Evolutionary conservation across 2,797 vertebrate genomes (phyloP), one percentile per base, ranked within the genome.

Genomic region (Cephalopachus bancanus): DNA sequence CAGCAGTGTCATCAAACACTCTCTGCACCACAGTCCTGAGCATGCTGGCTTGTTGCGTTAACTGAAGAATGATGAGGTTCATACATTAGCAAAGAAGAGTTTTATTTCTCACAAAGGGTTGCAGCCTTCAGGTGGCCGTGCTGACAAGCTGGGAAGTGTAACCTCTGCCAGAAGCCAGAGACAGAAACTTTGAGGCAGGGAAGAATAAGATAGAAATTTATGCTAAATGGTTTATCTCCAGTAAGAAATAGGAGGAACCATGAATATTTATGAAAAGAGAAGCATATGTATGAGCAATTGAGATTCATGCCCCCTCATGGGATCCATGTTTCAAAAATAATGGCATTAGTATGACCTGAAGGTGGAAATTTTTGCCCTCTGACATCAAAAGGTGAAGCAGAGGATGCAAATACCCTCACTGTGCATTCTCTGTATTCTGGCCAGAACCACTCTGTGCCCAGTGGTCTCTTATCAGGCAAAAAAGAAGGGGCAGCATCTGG

Each of bases 11-110:
- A 17, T 22, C 17, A 19, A 22, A 24, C n/a, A 3, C 26, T 49
- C 44, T 33, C 84, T 17, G 3, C 7, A 0, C 30, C 26, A 3
- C 9, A 4, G 19, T 2, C n/a, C 7, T n/a, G 0, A n/a, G 28
- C 7, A 5, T 1, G 7, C 1, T 14, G 37, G 5, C 44, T 10
- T 44, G 44, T 44, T 44, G 44, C 5, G 44, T 44, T 44, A 71
- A 33, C 67, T 71, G 33, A 37, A 71, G 33, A 37, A 71, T 22
- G 67, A 37, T 33, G 11, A 71, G 67, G 67, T 22, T 37, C n/a
- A 71, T 22, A 33, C 67, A 71, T 71, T 71, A 33, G 33, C n/a
- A 10, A 71, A 71, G 67, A 19, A 71, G 67, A 71, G 10, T 30
- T 71, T 71, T 71, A 37, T 71, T 71, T 71, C n/a, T 37, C 19